Percentiles rank a stretch among this genome's conserved stretches.
These are phyloP conservation scores for Microctenopoma stevenorrisi DNA, from an alignment of 2,797 vertebrate species.

Conservation along the genomic window DNA sequence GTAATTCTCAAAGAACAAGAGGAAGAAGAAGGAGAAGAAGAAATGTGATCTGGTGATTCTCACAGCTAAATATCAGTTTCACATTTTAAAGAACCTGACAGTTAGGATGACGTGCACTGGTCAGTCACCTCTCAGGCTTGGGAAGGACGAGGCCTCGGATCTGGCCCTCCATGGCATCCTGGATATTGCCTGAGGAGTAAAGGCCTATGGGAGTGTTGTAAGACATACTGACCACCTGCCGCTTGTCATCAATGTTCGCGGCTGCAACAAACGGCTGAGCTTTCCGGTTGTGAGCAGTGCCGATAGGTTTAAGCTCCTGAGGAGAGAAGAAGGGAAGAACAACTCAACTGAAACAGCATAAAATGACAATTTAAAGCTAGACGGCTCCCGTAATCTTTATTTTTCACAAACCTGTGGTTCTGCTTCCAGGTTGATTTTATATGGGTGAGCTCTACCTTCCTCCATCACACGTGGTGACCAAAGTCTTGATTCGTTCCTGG, in stretches of 20 bases:
- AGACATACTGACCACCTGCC: constrained; percentile 95
- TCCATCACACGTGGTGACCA: constrained; percentile 92
- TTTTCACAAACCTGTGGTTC: constrained; percentile 89
- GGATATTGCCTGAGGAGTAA: constrained; percentile 97
- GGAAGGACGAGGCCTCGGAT: constrained; percentile 90
- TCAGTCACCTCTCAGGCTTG: constrained; percentile 87
- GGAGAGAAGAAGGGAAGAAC: constrained; percentile 61
- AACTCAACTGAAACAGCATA: not conserved
- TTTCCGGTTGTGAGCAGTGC: constrained; percentile 91
- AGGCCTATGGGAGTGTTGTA: constrained; percentile 99
- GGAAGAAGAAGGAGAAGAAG: too few species aligned
- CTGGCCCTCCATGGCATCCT: constrained; percentile 96
- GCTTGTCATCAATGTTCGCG: constrained; percentile 95
- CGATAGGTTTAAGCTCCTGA: constrained; percentile 94
- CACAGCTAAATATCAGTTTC: too few species aligned
- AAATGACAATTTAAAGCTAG: not conserved
- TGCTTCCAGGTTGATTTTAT: constrained; percentile 92
- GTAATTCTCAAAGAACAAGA: too few species aligned
- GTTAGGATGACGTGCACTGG: not conserved
- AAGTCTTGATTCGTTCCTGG: constrained; percentile 88
- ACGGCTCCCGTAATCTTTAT: not conserved
- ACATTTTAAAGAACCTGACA: not conserved
- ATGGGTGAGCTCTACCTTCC: constrained; percentile 88
- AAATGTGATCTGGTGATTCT: not conserved
- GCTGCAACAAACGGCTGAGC: constrained; percentile 96